Base-by-base conservation (phyloP, 64 coral and sea anemone species). In the Pachyseris speciosa region DNA sequence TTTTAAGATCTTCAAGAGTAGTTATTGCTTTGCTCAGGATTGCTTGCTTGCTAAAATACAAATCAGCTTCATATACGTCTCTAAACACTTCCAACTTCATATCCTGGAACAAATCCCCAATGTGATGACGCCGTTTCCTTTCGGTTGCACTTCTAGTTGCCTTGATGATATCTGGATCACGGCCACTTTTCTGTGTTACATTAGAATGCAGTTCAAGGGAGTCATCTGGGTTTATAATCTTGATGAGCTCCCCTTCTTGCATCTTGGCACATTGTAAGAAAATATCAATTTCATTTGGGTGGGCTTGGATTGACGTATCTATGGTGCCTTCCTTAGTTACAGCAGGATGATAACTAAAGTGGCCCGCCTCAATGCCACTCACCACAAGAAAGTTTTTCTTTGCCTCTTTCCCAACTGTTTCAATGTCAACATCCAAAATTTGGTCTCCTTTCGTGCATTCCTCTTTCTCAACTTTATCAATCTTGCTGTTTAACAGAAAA, bases 31-130 rank as follows among this genome's bases (percentile, higher is more conserved):
- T 96, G 65, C 84, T 65, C 8, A 96, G 85, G 64, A 96, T 96
- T 20, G 94, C 64, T 63, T 96, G 94, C 24, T 96, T 96, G 11
- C 94, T 96, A 15, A 96, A 88, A 61, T 96, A 96, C 48, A 92
- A 42, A 57, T 92, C 94, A 28, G 74, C 24, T 27, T 94, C 91
- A 25, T 80, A 60, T 7, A 27, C 29, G 34, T 92, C 68, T 55
- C 61, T 69, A 65, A 92, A 96, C 22, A 96, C 38, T n/a, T 96
- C 66, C 17, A 69, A 24, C 67, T 96, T 96, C 44, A 96, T 90
- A 19, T 68, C 72, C 17, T 69, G 37, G 50, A 96, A 96, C 39
- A 96, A 57, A 78, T 96, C 89, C 9, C 94, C 94, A 37, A 96
- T 45, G 37, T 74, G 72, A 69, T 92, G 89, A 22, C 94, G 90